Percentiles rank a stretch among this genome's conserved stretches.
These are phyloP conservation scores for Damaliscus lunatus DNA, from an alignment of 2,113 vertebrate species.

Conservation along the genomic window DNA sequence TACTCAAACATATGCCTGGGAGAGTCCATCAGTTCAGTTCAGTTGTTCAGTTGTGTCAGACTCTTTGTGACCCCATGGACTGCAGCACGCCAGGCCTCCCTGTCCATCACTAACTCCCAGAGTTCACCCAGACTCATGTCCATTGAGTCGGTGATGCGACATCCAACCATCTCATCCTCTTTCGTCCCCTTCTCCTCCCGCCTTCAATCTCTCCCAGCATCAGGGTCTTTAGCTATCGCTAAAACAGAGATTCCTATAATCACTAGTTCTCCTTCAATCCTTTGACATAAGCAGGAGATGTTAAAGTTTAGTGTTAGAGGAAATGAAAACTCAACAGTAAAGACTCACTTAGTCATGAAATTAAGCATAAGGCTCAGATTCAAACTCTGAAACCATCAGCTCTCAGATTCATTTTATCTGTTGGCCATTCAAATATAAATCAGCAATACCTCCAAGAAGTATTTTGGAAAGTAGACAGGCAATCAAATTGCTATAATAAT, in stretches of 20 bases:
- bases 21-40: neutral
- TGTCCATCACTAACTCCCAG: neutral
- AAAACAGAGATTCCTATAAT: neutral
- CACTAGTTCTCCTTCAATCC: slow-evolving; percentile 11
- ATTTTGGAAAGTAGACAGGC: slow-evolving; percentile 1
- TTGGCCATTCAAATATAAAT: neutral
- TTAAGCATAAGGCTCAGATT: slow-evolving; percentile 35
- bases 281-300: neutral
- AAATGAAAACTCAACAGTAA: slow-evolving; percentile 42
- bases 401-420: neutral
- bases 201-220: neutral
- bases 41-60: neutral
- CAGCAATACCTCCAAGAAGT: neutral
- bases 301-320: neutral
- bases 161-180: neutral
- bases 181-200: neutral
- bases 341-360: slow-evolving; percentile 16
- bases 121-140: neutral
- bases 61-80: neutral
- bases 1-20: neutral
- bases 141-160: neutral
- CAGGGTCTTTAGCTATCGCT: neutral
- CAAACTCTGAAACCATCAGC: slow-evolving; percentile 18
- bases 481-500: neutral
- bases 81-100: neutral